A percentile compares a stretch with the other conserved stretches of the same genome.
phyloP scores from a whole-genome alignment of 2,888 invertebrate genomes.

The Pammene aurita region DNA sequence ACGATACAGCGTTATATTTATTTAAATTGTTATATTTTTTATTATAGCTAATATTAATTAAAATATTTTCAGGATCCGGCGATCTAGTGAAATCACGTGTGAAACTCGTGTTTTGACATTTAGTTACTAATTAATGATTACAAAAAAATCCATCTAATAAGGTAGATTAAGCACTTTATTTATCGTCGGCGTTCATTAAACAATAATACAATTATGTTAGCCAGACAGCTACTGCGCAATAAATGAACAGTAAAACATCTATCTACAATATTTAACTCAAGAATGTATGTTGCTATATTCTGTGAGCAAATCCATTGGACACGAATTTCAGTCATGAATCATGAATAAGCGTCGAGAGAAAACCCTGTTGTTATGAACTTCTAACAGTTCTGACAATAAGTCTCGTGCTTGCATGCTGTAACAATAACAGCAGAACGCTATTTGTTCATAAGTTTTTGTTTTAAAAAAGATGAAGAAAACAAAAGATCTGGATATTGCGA shows the following conservation, averaged over 20 bases:
- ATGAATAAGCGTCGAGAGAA: constrained; percentile 21
- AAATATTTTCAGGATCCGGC: background rate
- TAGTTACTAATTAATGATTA: constrained; percentile 16
- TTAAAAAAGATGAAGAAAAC: background rate
- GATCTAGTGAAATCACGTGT: background rate
- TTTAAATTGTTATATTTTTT: too few species aligned
- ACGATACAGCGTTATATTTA: too few species aligned
- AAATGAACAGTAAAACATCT: constrained; percentile 12
- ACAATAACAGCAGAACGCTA: constrained; percentile 1
- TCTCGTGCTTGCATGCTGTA: constrained; percentile 3
- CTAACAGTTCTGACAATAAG: constrained; percentile 5
- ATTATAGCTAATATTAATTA: too few species aligned
- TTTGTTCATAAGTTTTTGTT: background rate
- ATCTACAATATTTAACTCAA: background rate
- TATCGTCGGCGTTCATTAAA: constrained; percentile 25
- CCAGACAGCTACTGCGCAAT: constrained; percentile 32
- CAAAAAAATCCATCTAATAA: constrained; percentile 22
- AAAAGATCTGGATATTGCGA: background rate
- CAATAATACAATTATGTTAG: constrained; percentile 15
- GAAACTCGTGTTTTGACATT: background rate
- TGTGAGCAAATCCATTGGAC: constrained; percentile 33
- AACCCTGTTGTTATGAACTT: constrained; percentile 12
- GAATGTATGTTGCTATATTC: constrained; percentile 3
- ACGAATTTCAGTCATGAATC: constrained; percentile 22
- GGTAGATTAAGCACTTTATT: constrained; percentile 26